Evolutionary conservation across 2,888 invertebrate genomes (phyloP).

Genomic region (Biston stratarius): DNA sequence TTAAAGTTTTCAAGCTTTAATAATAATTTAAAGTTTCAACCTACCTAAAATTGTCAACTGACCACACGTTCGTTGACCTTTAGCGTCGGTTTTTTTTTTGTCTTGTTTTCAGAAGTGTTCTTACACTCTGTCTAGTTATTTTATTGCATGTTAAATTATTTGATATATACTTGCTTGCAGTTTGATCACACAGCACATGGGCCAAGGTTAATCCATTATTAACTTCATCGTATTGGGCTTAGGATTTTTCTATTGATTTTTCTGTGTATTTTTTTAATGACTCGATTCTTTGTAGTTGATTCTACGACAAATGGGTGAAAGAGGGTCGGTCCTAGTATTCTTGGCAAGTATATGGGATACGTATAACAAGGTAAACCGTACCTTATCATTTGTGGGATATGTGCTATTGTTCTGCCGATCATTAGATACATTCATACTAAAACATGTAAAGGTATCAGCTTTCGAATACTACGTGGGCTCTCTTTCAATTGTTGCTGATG

Average conservation of each 20-base stretch:
- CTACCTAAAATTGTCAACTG: no score
- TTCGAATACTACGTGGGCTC: slow-evolving; percentile 69
- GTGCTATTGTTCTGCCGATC: slow-evolving; percentile 32
- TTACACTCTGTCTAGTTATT: no score
- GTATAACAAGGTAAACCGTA: slow-evolving; percentile 71
- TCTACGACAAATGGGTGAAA: slow-evolving; percentile 83
- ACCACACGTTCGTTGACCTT: no score
- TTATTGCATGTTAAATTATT: no score
- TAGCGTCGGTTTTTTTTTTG: no score
- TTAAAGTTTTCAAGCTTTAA: no score
- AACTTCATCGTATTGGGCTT: slow-evolving; percentile 29
- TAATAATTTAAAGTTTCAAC: no score
- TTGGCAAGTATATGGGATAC: slow-evolving; percentile 77
- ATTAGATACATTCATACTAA: slow-evolving; percentile 62
- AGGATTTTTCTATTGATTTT: slow-evolving; percentile 21
- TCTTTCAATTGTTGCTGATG: slow-evolving; percentile 62
- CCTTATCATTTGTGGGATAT: slow-evolving; percentile 48
- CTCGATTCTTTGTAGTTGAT: slow-evolving; percentile 75
- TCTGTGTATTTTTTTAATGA: slow-evolving; percentile 44
- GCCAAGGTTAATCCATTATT: slow-evolving; percentile 19
- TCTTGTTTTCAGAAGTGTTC: no score
- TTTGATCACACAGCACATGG: slow-evolving; percentile 8
- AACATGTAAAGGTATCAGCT: slow-evolving; percentile 37
- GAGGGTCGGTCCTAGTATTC: slow-evolving; percentile 81
- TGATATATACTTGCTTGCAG: not conserved